Evolutionary conservation across 2,797 vertebrate genomes (phyloP).

Genomic region (Macropodus opercularis): DNA sequence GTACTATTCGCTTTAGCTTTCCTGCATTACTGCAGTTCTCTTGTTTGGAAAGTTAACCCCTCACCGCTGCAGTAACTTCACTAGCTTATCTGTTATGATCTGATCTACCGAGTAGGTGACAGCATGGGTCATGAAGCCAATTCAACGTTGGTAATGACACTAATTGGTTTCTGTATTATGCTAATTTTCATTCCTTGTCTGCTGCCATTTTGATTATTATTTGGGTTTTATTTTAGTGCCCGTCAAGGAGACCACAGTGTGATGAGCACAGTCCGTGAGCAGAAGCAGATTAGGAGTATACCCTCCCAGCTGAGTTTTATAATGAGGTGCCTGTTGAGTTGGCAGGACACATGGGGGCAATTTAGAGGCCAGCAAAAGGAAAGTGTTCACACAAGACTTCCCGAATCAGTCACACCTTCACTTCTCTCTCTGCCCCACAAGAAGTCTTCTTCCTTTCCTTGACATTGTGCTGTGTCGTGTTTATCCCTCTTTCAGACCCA

Average conservation of each 20-base stretch:
- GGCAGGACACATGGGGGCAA: conserved; percentile 57
- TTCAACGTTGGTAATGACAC: too few species aligned
- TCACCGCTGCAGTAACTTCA: too few species aligned
- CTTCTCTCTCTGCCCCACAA: conserved; percentile 25
- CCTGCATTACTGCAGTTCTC: too few species aligned
- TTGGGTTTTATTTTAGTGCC: too few species aligned
- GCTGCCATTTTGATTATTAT: too few species aligned
- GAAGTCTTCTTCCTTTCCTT: conserved; percentile 16
- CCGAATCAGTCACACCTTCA: conserved; percentile 36
- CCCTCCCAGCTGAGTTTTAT: conserved; percentile 61
- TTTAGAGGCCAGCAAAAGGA: conserved; percentile 62
- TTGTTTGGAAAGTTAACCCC: too few species aligned
- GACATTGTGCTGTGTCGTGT: conserved; percentile 11
- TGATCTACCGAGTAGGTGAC: too few species aligned
- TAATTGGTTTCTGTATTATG: too few species aligned
- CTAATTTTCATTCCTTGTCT: too few species aligned
- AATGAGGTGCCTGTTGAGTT: conserved; percentile 71
- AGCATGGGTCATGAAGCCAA: too few species aligned
- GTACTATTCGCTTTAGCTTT: too few species aligned
- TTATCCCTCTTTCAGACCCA: conserved; percentile 19
- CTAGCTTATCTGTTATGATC: too few species aligned
- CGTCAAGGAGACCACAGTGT: conserved; percentile 19
- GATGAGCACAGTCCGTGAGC: conserved; percentile 31
- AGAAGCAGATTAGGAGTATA: conserved; percentile 40
- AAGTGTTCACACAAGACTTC: conserved; percentile 46